These are phyloP conservation scores for Brachionus calyciflorus DNA, from an alignment of 1,140 invertebrate genomes.

Conservation along the genomic window DNA sequence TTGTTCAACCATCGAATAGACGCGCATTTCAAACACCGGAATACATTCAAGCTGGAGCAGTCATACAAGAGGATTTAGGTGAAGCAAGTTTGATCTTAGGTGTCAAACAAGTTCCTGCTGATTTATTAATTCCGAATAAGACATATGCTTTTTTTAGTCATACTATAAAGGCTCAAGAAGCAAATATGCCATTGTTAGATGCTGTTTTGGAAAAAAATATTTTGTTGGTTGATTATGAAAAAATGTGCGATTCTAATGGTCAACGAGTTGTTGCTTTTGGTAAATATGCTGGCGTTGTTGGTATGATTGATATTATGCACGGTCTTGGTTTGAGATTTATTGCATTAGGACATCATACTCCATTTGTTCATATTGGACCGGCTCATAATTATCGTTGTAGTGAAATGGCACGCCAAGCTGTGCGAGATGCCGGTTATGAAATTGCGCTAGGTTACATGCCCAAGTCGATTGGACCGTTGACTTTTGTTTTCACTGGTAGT, in stretches of 20 bases:
- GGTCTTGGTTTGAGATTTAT: conserved; percentile 87
- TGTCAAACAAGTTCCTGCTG: conserved; percentile 93
- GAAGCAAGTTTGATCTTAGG: conserved; percentile 93
- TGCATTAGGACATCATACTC: conserved; percentile 94
- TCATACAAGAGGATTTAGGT: conserved; percentile 90
- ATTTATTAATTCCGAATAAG: conserved; percentile 85
- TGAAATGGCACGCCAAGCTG: conserved; percentile 92
- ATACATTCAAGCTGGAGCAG: conserved; percentile 83
- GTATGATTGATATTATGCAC: conserved; percentile 97
- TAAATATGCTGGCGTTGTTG: conserved; percentile 95
- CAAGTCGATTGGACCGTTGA: conserved; percentile 73
- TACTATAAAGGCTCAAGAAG: conserved; percentile 97
- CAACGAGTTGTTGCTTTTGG: conserved; percentile 94
- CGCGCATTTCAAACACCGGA: conserved; percentile 88
- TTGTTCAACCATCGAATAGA: conserved; percentile 95
- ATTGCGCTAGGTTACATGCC: conserved; percentile 95
- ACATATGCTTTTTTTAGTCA: conserved; percentile 99
- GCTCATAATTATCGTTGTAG: conserved; percentile 97
- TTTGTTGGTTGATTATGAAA: conserved; percentile 93
- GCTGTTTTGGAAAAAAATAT: conserved; percentile 94
- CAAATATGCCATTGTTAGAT: conserved; percentile 94
- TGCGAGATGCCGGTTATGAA: conserved; percentile 95
- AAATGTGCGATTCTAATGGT: conserved; percentile 81
- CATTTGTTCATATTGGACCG: conserved; percentile 97
- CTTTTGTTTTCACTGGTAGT: conserved; percentile 43